Base-by-base conservation (phyloP, 2,888 invertebrate species). In the Kuschelorhynchus macadamiae region DNA sequence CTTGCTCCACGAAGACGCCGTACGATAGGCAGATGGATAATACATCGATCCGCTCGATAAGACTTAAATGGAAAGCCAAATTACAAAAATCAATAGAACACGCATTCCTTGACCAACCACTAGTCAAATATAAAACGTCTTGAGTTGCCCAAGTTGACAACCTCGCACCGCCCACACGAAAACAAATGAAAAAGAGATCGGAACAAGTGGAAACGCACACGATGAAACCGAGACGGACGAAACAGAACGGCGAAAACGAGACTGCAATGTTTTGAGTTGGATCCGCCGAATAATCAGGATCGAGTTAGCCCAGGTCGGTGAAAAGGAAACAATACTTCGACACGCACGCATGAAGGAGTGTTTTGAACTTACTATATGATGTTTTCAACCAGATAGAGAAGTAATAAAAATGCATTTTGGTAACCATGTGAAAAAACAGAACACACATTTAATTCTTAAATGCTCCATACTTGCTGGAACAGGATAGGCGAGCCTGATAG, bases 221-320 rank as follows among this genome's bases (percentile, higher is more conserved):
- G 44, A 44, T 20, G 14, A 25, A 9, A 12, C 47, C 20, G 17
- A 14, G 30, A 12, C 20, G 12, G 60, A 60, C 42, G 61, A 21
- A 50, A 30, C 33, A 25, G 42, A 52, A 32, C n/a, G 32, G 42
- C 44, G 20, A 52, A 36, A 25, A 25, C 25, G 25, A 5, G 4
- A 7, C 7, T n/a, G n/a, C n/a, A n/a, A 3, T 49, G 52, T 52
- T 61, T 61, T 42, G 20, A 33, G 61, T 52, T 20, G 33, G 52
- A 52, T 20, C 46, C 42, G 44, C 36, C 44, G 65, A 57, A 57
- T 65, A 66, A 66, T 59, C 59, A 53, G 60, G 53, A 47, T 60
- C 60, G 55, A 32, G 55, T 66, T 66, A 42, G 55, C 66, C 66
- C 60, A 66, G 66, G 66, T 66, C 66, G 60, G 53, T 63, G 46